Evolutionary conservation across 1,140 invertebrate species (phyloP).

Genomic region (Spodoptera frugiperda): DNA sequence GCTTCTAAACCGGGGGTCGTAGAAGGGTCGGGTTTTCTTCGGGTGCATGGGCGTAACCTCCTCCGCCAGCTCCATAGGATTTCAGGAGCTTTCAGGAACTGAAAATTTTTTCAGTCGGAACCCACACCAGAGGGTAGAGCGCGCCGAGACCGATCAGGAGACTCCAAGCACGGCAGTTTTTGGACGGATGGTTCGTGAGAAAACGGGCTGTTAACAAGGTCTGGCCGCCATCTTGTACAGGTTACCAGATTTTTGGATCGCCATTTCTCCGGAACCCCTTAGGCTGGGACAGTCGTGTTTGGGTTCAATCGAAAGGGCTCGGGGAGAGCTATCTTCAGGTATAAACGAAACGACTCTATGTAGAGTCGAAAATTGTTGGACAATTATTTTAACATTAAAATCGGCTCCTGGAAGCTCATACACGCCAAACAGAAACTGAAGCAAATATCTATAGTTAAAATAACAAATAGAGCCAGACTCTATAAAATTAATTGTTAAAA

Average conservation of each 20-base stretch:
- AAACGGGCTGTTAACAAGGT: background rate
- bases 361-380: background rate
- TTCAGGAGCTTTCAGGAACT: background rate
- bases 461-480: no score
- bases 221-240: background rate
- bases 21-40: background rate
- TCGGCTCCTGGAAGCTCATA: no score
- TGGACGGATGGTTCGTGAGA: background rate
- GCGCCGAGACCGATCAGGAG: background rate
- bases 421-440: no score
- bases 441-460: no score
- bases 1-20: background rate
- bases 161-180: background rate
- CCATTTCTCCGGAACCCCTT: background rate
- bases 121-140: background rate
- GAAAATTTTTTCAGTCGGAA: background rate
- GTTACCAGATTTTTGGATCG: background rate
- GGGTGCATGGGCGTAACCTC: background rate
- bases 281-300: background rate
- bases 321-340: background rate
- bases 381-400: no score
- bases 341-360: background rate
- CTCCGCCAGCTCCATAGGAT: background rate
- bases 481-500: no score
- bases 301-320: background rate